Conservation (phyloP, 2,888 invertebrate species). For the Agrotis clavis region DNA sequence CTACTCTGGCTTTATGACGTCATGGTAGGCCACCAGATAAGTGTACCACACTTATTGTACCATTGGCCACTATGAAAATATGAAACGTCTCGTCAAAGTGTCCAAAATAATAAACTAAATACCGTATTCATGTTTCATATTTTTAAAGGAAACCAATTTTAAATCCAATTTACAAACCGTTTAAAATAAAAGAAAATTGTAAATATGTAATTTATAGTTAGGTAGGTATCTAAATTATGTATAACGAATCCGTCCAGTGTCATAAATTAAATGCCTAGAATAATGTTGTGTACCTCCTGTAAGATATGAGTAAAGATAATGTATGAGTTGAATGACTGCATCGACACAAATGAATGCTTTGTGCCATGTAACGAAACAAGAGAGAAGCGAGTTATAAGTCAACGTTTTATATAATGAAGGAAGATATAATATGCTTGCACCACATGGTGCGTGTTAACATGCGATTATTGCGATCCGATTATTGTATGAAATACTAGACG, state of each 20-base stretch:
- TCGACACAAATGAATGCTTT: constrained; percentile 87
- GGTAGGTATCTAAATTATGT: constrained; percentile 68
- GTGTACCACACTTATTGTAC: constrained; percentile 10
- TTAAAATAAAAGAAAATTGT: constrained; percentile 69
- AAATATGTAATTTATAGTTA: constrained; percentile 82
- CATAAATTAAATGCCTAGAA: constrained; percentile 77
- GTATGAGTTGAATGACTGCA: constrained; percentile 55
- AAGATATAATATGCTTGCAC: background rate
- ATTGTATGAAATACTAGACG: no score
- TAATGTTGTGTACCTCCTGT: constrained; percentile 64
- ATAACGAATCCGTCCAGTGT: constrained; percentile 84
- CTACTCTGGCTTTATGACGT: no score
- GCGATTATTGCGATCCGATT: no score
- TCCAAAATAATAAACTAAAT: constrained; percentile 39
- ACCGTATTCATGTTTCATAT: constrained; percentile 49
- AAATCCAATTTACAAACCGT: constrained; percentile 29
- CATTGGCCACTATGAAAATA: constrained; percentile 44
- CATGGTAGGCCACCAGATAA: no score
- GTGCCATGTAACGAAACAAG: constrained; percentile 82
- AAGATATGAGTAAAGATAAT: constrained; percentile 36
- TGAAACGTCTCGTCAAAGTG: constrained; percentile 49
- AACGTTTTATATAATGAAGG: constrained; percentile 1
- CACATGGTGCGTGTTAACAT: no score
- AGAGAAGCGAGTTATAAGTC: constrained; percentile 22
- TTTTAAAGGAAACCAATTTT: constrained; percentile 39